These are phyloP conservation scores for Meteorus colon DNA, from an alignment of 2,888 invertebrate species.

Conservation along the genomic window DNA sequence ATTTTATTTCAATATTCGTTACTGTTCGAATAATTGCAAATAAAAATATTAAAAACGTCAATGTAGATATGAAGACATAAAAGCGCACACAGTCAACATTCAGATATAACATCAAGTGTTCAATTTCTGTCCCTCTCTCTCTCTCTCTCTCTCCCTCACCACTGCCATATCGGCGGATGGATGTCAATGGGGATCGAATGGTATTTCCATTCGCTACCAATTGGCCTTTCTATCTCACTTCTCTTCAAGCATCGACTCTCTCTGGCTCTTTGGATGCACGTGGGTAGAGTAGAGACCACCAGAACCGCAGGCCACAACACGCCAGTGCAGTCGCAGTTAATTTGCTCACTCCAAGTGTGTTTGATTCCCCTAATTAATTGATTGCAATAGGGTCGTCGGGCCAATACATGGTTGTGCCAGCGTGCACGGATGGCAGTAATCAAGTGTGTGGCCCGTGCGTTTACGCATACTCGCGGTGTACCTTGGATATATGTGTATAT, in stretches of 20 bases:
- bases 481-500: slow-evolving; percentile 8
- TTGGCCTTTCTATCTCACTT: not conserved
- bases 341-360: slow-evolving; percentile 73
- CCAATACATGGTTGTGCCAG: slow-evolving; percentile 51
- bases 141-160: not conserved
- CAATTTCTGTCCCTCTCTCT: not conserved
- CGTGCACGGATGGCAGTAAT: slow-evolving; percentile 66
- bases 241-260: not conserved
- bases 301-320: slow-evolving; percentile 67
- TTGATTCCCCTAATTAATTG: slow-evolving; percentile 74
- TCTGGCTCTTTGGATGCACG: slow-evolving; percentile 38
- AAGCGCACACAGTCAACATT: not conserved
- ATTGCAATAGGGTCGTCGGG: slow-evolving; percentile 67
- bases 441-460: slow-evolving; percentile 62
- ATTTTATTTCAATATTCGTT: too few species aligned
- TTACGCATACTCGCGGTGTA: slow-evolving; percentile 50
- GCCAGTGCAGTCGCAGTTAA: slow-evolving; percentile 74
- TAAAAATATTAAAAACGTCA: too few species aligned
- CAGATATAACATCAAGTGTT: not conserved
- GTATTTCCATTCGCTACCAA: slow-evolving; percentile 1
- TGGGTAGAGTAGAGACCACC: slow-evolving; percentile 48
- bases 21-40: too few species aligned
- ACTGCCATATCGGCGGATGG: not conserved
- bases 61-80: too few species aligned
- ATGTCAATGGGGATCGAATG: slow-evolving; percentile 3